A percentile compares a stretch with the other conserved stretches of the same genome.
These are phyloP conservation scores for Oreochromis spilurus DNA, from an alignment of 2,113 vertebrate species.

Conservation along the genomic window DNA sequence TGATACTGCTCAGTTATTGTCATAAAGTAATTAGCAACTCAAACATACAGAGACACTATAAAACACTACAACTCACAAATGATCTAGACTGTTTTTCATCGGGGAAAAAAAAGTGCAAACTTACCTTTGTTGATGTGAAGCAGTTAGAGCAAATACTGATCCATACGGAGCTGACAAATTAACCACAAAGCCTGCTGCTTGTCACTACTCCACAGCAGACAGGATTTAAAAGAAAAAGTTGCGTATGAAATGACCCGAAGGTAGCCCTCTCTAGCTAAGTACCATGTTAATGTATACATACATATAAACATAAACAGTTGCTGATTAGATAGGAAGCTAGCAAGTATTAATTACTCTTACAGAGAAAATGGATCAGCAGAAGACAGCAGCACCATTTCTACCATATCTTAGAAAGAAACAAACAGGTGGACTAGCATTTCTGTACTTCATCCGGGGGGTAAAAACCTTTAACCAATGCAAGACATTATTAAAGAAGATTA, in stretches of 20 bases:
- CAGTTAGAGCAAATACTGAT: neutral
- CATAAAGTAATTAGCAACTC: neutral
- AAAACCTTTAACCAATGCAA: neutral
- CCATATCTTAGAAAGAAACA: neutral
- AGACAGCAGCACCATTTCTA: neutral
- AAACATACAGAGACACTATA: neutral
- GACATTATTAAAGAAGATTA: neutral
- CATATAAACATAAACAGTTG: neutral
- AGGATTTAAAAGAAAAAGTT: neutral
- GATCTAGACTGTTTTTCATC: neutral
- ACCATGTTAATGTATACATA: neutral
- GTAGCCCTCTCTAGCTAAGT: neutral
- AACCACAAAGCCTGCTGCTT: neutral
- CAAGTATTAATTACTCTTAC: neutral
- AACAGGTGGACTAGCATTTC: neutral
- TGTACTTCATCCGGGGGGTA: neutral
- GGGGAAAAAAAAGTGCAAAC: neutral
- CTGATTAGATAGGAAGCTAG: accelerated
- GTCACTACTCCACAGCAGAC: neutral
- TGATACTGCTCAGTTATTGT: neutral
- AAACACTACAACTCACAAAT: neutral
- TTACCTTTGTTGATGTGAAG: neutral
- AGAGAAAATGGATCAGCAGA: neutral
- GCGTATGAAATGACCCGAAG: neutral
- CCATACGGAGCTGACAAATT: neutral